Evolutionary conservation across 2,113 vertebrate genomes (phyloP), one percentile per base, ranked within the genome.

Genomic region (Martes martes): DNA sequence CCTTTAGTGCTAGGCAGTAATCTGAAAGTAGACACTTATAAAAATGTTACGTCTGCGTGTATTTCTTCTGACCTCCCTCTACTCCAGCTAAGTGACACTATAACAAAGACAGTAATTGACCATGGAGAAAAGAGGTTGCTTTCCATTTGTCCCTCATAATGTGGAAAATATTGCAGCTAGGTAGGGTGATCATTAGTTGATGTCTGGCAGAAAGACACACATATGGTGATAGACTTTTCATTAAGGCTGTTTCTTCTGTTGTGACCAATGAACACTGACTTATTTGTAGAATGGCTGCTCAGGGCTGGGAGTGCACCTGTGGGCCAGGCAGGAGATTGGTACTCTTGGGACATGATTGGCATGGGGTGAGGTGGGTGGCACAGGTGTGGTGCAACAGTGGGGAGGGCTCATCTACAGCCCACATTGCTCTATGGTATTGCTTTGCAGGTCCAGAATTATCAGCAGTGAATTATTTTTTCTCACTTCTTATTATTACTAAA

Each of bases 381-480:
- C 11, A 13, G 39, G 13, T 23, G 4, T 13, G 33, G 33, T n/a
- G 6, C 63, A 52, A n/a, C 1, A 31, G 13, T 4, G 24, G 1
- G 6, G 21, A 31, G 31, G 50, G 50, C 10, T 79, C 10, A 1
- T 26, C 73, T 33, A 6, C 0, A n/a, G 73, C 42, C 28, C 45
- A 26, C 16, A 31, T 59, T 50, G 4, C 52, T 95, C 21, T 52
- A 2, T 45, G 88, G 24, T 73, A 52, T n/a, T 91, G 88, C 15
- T 81, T 87, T 80, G 11, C 18, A 33, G 73, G 73, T 42, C 45
- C 50, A 67, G 57, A 97, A 39, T 94, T 82, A 50, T 13, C n/a
- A 95, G 39, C 36, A 71, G 69, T 67, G 78, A 96, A 80, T 87
- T 89, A 83, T 81, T 95, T 69, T 86, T 97, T 89, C 79, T 81